A percentile compares a stretch with the other conserved stretches of the same genome.
Evolutionary conservation across 2,113 vertebrate species (phyloP).

Genomic region (Budorcas taxicolor): DNA sequence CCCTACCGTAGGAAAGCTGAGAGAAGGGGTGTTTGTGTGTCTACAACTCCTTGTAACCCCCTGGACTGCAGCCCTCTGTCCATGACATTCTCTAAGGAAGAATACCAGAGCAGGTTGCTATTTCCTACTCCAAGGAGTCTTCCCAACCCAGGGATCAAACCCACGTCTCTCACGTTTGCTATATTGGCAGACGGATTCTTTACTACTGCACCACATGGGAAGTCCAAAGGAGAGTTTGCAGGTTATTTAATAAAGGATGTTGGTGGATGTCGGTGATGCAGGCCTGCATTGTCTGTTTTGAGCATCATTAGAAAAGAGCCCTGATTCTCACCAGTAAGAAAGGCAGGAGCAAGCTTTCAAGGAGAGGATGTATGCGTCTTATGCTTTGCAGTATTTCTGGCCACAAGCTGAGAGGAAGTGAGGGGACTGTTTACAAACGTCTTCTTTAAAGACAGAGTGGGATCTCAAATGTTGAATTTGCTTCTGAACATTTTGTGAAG

Average conservation of each 20-base stretch:
- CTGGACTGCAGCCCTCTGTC: not conserved
- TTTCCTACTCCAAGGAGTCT: not conserved
- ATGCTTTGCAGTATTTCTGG: not conserved
- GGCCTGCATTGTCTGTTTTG: not conserved
- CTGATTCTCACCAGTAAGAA: not conserved
- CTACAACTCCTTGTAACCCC: not conserved
- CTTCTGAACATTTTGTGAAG: not conserved
- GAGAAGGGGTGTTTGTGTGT: too few relatives aligned
- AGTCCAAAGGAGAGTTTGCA: not conserved
- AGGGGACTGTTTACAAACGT: not conserved
- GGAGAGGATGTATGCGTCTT: fast-evolving
- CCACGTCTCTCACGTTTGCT: not conserved
- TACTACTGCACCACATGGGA: not conserved
- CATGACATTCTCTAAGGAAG: not conserved
- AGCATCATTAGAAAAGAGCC: not conserved
- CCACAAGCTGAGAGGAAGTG: not conserved
- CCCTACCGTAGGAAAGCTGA: not conserved
- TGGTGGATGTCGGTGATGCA: not conserved
- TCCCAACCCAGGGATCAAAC: not conserved
- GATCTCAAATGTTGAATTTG: not conserved
- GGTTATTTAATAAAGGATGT: not conserved
- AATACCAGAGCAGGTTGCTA: not conserved
- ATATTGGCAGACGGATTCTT: not conserved
- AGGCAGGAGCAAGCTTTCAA: too few relatives aligned
- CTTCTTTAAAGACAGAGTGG: not conserved